Base-by-base conservation (phyloP, 2,888 invertebrate species). In the Lasioglossum figueresi region DNA sequence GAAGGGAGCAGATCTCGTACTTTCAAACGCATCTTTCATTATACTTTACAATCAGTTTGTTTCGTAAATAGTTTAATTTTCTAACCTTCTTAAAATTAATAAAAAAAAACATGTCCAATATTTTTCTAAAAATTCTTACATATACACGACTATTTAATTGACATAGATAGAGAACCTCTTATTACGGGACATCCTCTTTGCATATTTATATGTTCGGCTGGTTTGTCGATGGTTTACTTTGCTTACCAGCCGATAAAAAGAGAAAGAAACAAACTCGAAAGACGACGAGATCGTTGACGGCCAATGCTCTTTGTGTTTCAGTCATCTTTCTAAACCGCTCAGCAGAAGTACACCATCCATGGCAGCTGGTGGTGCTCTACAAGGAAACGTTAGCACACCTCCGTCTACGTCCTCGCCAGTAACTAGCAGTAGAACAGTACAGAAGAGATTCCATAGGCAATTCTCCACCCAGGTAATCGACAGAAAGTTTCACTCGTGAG, bases 371-470 rank as follows among this genome's bases (percentile, higher is more conserved):
- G 92, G 89, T 89, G 93, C 88, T 85, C 92, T 89, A 89, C 95
- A 92, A 90, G 94, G 91, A 89, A 93, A 89, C 90, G 93, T 92
- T 92, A 93, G 92, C 88, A 93, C 92, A 84, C 92, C 94, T 59
- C 93, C 94, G 76, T 93, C 93, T 71, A 92, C 93, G 84, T 93
- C 94, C 56, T 92, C 94, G 77, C 95, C 95, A 76, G 95, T 96
- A 89, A 96, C 96, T 90, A 97, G 97, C 71, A 97, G 97, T 94
- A 97, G 97, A 94, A 96, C 97, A 74, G 96, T 98, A 70, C 98
- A 98, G 95, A 98, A 98, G 95, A 98, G 98, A 95, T 98, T 98
- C 95, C 97, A 97, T 94, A 96, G 98, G 88, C 97, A 98, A 95
- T 98, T 98, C 95, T 97, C 97, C 45, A 0, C 45, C 89, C 97